A percentile compares a stretch with the other conserved stretches of the same genome.
phyloP scores from a whole-genome alignment of 2,797 vertebrate genomes.

The Rhinophrynus dorsalis region DNA sequence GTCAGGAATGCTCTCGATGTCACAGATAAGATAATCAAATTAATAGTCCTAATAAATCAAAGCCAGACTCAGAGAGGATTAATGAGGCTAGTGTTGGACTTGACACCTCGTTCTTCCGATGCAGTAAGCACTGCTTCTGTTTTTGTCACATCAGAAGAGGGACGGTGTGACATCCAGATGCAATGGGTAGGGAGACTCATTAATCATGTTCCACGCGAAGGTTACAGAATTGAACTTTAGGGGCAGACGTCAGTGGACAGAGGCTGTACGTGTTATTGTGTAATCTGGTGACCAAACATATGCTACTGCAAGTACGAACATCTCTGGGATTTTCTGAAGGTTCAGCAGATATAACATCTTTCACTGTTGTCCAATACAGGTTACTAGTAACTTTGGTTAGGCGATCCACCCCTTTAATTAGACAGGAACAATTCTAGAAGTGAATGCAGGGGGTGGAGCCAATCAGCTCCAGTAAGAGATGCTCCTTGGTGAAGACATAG shows the following conservation, averaged over 20 bases:
- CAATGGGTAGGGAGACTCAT: conserved; percentile 35
- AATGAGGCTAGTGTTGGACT: conserved; percentile 53
- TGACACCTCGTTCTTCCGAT: conserved; percentile 54
- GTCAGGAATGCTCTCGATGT: conserved; percentile 22
- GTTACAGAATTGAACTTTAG: conserved; percentile 29
- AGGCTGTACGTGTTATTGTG: no score
- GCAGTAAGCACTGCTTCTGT: conserved; percentile 33
- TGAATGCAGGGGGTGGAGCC: no score
- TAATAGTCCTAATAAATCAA: conserved; percentile 61
- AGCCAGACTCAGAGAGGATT: conserved; percentile 51
- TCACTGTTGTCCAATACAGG: no score
- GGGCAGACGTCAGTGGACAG: conserved; percentile 8
- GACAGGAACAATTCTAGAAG: no score
- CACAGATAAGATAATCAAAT: conserved; percentile 59
- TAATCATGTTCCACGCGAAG: conserved; percentile 43
- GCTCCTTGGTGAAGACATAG: no score
- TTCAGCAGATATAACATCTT: no score
- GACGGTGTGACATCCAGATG: conserved; percentile 45
- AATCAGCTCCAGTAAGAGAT: no score
- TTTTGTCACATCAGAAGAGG: not conserved
- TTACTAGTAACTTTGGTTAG: no score
- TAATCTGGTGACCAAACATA: no score
- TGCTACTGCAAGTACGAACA: no score
- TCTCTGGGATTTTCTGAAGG: no score
- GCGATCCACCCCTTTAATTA: no score